phyloP scores from a whole-genome alignment of 1,140 invertebrate genomes.

The Rhopalosiphum maidis region DNA sequence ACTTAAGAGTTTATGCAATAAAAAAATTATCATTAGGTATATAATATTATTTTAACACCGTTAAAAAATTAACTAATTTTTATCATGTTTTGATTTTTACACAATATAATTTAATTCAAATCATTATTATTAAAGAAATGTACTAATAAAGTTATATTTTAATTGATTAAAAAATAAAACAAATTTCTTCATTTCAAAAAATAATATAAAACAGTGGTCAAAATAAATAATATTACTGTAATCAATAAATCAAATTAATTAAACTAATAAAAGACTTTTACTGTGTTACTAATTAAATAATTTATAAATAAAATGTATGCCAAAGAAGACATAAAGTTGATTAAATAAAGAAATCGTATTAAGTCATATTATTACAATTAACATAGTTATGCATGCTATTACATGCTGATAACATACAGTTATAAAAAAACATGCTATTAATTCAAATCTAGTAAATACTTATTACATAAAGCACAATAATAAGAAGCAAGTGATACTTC shows the following conservation, averaged over 20 bases:
- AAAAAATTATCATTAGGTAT: background rate
- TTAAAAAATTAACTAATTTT: background rate
- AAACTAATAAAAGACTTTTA: background rate
- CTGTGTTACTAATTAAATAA: background rate
- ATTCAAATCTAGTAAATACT: background rate
- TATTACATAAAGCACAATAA: conserved; percentile 24
- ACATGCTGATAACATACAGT: background rate
- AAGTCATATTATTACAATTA: background rate
- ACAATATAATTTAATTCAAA: background rate
- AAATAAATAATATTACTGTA: background rate
- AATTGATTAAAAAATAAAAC: background rate
- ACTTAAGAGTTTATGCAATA: background rate
- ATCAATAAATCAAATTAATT: background rate
- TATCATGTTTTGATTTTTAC: background rate
- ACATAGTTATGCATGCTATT: background rate
- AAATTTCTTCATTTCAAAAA: background rate
- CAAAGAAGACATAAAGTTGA: too few species aligned
- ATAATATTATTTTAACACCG: background rate
- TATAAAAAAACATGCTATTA: conserved; percentile 22
- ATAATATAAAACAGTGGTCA: background rate
- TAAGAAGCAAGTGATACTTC: background rate
- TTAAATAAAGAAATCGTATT: background rate
- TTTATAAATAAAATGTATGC: background rate
- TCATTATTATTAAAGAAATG: background rate
- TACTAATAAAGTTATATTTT: background rate